Evolutionary conservation across 2,797 vertebrate species (phyloP).

Genomic region (Dicrostonyx torquatus): DNA sequence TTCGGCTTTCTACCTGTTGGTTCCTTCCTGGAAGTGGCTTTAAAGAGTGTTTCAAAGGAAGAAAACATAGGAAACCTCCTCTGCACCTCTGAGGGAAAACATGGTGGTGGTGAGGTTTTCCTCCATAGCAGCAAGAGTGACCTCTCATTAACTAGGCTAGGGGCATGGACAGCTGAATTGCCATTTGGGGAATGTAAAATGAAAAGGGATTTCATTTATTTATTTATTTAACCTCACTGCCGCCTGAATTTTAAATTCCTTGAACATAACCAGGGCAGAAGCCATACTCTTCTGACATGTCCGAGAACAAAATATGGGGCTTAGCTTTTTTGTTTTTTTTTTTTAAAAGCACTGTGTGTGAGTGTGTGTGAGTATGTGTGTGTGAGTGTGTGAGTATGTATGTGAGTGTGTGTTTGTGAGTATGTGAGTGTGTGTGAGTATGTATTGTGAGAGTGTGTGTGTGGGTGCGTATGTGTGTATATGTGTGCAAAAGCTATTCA

Average conservation of each 20-base stretch:
- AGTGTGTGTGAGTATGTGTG: background rate
- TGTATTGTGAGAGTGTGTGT: too few relatives aligned
- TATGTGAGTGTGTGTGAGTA: too few relatives aligned
- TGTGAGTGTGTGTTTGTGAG: too few relatives aligned
- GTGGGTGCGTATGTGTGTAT: too few relatives aligned
- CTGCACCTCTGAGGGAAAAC: slow-evolving; percentile 73
- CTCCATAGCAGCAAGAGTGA: slow-evolving; percentile 68
- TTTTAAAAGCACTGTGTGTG: background rate
- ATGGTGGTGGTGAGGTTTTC: slow-evolving; percentile 56
- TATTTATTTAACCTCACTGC: background rate
- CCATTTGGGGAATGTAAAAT: slow-evolving; percentile 29
- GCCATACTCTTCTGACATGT: slow-evolving; percentile 47
- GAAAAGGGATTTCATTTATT: background rate
- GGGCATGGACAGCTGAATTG: slow-evolving; percentile 39
- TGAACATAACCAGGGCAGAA: slow-evolving; percentile 59
- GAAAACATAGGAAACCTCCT: slow-evolving; percentile 57
- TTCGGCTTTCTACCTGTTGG: slow-evolving; percentile 57
- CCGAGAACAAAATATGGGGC: slow-evolving; percentile 56
- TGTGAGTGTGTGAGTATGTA: background rate
- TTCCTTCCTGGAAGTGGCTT: slow-evolving; percentile 70
- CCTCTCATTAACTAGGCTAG: slow-evolving; percentile 61
- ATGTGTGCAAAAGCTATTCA: background rate
- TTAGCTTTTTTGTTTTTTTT: background rate
- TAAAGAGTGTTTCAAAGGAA: slow-evolving; percentile 74
- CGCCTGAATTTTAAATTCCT: slow-evolving; percentile 63